These are phyloP conservation scores for Hymenochirus boettgeri DNA, from an alignment of 2,113 vertebrate species.

Conservation along the genomic window DNA sequence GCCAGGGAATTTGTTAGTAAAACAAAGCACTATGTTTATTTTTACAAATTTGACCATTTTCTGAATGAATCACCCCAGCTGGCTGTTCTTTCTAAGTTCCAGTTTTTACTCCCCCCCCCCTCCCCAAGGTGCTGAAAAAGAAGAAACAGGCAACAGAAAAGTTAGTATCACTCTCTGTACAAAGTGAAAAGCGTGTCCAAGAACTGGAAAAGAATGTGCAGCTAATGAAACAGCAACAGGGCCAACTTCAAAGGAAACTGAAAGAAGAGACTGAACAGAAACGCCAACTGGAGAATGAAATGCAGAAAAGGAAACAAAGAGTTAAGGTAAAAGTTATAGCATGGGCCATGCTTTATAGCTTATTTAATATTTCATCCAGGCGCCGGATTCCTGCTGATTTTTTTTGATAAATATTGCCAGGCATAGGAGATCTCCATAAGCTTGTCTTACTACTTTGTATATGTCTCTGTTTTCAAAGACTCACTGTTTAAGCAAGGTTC, in stretches of 20 bases:
- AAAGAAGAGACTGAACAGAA: slow-evolving; percentile 92
- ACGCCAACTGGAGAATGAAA: slow-evolving; percentile 83
- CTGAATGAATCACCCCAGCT: too few relatives aligned
- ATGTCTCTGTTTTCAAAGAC: too few relatives aligned
- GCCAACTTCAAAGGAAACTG: slow-evolving; percentile 80
- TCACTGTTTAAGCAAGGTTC: too few relatives aligned
- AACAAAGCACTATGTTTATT: too few relatives aligned
- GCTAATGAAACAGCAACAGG: slow-evolving; percentile 87
- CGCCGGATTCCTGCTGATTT: too few relatives aligned
- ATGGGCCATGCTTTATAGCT: slow-evolving; percentile 45
- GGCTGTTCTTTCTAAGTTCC: too few relatives aligned
- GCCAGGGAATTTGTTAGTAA: too few relatives aligned
- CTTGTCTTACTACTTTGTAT: too few relatives aligned
- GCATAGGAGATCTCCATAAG: too few relatives aligned
- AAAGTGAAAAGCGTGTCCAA: slow-evolving; percentile 81
- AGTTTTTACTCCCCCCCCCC: neutral
- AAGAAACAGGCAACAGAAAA: slow-evolving; percentile 85
- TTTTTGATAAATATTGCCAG: too few relatives aligned
- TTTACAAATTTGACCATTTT: too few relatives aligned
- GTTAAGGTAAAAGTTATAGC: slow-evolving; percentile 72
- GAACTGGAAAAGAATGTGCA: slow-evolving; percentile 88
- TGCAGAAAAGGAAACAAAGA: slow-evolving; percentile 81
- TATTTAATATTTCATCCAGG: too few relatives aligned
- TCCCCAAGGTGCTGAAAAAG: slow-evolving; percentile 81
- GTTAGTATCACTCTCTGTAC: slow-evolving; percentile 78